Percentiles rank a stretch among this genome's conserved stretches.
Conservation (phyloP, 2,888 invertebrate genomes). For the Nesidiocoris tenuis region DNA sequence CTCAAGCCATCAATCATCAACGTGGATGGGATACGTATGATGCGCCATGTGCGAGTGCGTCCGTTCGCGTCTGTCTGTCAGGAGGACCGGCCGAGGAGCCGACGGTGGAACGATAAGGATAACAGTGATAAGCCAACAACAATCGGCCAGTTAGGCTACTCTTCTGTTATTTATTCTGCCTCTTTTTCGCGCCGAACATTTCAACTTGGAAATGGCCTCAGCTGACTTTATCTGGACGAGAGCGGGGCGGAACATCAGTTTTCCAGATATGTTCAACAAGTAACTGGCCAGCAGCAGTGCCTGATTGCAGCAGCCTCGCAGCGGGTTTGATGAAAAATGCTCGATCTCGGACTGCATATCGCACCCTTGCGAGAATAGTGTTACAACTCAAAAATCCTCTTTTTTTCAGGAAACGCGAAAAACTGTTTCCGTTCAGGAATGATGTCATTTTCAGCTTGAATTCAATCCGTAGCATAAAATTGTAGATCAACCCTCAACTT, state of each 20-base stretch:
- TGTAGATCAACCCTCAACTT: too few relatives aligned
- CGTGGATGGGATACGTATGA: too few relatives aligned
- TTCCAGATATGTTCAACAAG: neutral
- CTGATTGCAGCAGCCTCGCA: neutral
- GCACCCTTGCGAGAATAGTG: too few relatives aligned
- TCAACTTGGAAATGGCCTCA: neutral
- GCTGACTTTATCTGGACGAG: neutral
- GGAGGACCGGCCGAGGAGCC: neutral
- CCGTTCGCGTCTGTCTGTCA: neutral
- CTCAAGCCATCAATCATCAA: neutral
- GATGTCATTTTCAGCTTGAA: too few relatives aligned
- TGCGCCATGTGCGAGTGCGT: too few relatives aligned
- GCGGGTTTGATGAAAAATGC: too few relatives aligned
- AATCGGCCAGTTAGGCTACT: neutral
- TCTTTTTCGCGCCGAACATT: neutral
- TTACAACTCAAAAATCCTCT: too few relatives aligned
- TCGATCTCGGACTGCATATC: too few relatives aligned
- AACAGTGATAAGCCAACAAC: neutral
- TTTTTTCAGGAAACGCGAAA: too few relatives aligned
- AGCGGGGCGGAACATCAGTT: neutral
- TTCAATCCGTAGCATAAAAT: too few relatives aligned
- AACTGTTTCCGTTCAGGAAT: too few relatives aligned
- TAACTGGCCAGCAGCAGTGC: neutral
- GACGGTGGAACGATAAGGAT: neutral
- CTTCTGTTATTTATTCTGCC: too few relatives aligned